Evolutionary conservation across 2,888 invertebrate species (phyloP).

Genomic region (Tricholauxania praeusta): DNA sequence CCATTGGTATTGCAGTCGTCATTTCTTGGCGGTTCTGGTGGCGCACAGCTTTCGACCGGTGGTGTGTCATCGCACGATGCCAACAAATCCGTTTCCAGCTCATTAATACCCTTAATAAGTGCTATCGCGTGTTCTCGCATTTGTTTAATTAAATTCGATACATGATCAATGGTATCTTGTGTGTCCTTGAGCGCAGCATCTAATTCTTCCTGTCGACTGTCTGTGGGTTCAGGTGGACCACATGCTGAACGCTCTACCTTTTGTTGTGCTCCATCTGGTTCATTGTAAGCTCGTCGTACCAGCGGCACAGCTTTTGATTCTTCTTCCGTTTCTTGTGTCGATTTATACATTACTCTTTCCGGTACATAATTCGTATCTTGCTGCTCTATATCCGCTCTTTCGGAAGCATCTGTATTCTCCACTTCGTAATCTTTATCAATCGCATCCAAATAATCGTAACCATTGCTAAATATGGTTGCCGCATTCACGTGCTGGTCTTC

Average conservation of each 20-base stretch:
- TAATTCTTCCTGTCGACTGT: background rate
- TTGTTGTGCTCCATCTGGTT: no score
- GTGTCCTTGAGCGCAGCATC: constrained; percentile 28
- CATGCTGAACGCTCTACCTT: no score
- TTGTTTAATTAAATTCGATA: constrained; percentile 40
- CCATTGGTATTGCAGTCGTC: background rate
- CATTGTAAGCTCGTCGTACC: no score
- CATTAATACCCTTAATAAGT: constrained; percentile 44
- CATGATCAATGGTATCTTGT: constrained; percentile 44
- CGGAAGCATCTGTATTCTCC: constrained; percentile 13
- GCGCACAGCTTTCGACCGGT: no score
- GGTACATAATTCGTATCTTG: no score
- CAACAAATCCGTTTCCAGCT: constrained; percentile 46
- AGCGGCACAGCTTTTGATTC: no score
- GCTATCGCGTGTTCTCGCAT: constrained; percentile 45
- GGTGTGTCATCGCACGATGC: constrained; percentile 1
- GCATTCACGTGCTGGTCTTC: background rate
- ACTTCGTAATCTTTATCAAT: constrained; percentile 20
- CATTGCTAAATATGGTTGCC: background rate
- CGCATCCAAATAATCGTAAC: constrained; percentile 11
- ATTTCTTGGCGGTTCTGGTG: background rate
- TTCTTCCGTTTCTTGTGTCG: no score
- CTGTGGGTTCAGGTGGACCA: background rate
- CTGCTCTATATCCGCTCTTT: background rate
- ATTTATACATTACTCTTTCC: no score